These are phyloP conservation scores for Melanotaenia duboulayi DNA, from an alignment of 2,113 vertebrate species.

Conservation along the genomic window DNA sequence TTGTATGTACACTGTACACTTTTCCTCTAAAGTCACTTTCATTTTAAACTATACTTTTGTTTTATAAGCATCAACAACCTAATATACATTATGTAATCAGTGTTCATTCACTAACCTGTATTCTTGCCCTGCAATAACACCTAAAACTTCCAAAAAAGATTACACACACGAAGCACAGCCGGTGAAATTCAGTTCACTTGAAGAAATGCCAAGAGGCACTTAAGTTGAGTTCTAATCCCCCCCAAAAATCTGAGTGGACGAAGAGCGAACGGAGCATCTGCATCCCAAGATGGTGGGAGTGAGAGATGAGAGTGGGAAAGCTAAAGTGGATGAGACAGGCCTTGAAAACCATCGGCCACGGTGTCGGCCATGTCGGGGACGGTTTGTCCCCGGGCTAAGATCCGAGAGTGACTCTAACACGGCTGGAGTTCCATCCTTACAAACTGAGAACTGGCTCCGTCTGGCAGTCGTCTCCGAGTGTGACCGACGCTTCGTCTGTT, in stretches of 20 bases:
- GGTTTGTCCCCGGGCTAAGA: conserved; percentile 46
- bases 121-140: not conserved
- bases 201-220: conserved; percentile 14
- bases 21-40: not conserved
- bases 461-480: conserved; percentile 8
- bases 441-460: conserved; percentile 6
- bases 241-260: conserved; percentile 1
- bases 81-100: not conserved
- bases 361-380: conserved; percentile 40
- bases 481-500: conserved; percentile 5
- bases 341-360: conserved; percentile 66
- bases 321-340: conserved; percentile 71
- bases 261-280: conserved; percentile 1
- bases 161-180: not conserved
- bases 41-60: too few relatives aligned
- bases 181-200: not conserved
- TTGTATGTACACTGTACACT: not conserved
- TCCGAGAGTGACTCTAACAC: conserved; percentile 30
- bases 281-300: conserved; percentile 18
- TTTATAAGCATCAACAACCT: too few relatives aligned
- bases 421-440: conserved; percentile 15
- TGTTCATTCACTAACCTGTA: not conserved
- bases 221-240: not conserved
- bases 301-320: conserved; percentile 51
- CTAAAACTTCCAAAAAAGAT: not conserved